These are phyloP conservation scores for Ceyx margarethae DNA, from an alignment of 2,113 vertebrate species.

Conservation along the genomic window DNA sequence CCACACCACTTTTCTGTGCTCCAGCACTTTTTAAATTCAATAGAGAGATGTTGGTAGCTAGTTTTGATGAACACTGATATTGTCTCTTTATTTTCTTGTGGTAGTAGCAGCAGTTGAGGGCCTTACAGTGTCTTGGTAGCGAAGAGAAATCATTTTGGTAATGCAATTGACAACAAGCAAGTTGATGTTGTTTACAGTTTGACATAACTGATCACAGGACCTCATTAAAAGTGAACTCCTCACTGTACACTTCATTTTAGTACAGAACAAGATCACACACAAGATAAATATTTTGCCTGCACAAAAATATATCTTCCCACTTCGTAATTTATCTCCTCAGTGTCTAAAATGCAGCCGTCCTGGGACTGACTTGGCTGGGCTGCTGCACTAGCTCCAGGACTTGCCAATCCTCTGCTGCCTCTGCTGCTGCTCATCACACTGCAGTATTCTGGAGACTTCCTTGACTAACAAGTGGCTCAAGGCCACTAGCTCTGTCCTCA, in stretches of 20 bases:
- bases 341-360: neutral
- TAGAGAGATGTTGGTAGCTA: neutral
- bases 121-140: neutral
- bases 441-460: neutral
- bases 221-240: neutral
- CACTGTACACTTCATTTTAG: neutral
- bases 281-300: neutral
- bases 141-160: neutral
- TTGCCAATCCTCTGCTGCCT: neutral
- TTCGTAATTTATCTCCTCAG: neutral
- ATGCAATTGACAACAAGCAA: neutral
- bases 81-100: neutral
- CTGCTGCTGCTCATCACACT: neutral
- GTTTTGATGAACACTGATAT: neutral
- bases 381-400: neutral
- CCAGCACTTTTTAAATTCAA: neutral
- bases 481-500: neutral
- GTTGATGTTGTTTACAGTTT: neutral
- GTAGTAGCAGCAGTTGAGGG: neutral
- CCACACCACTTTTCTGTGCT: neutral
- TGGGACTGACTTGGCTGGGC: neutral
- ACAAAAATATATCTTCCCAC: neutral
- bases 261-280: neutral
- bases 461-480: slow-evolving; percentile 14
- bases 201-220: neutral